A percentile compares a stretch with the other conserved stretches of the same genome.
Conservation (phyloP, 1,140 invertebrate genomes). For the Lepidurus couesii region DNA sequence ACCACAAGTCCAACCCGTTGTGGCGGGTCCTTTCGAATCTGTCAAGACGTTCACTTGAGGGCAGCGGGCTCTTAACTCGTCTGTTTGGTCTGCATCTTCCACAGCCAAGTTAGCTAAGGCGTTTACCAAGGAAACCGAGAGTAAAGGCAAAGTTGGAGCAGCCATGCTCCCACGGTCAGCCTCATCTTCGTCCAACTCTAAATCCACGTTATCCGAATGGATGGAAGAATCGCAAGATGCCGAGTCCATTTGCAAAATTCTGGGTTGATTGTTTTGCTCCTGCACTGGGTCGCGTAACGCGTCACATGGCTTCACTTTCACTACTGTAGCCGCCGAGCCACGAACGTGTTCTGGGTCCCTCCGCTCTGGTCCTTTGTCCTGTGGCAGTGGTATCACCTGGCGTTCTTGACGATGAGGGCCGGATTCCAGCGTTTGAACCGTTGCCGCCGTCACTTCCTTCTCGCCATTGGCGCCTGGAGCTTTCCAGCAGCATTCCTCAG, state of each 20-base stretch:
- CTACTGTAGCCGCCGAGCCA: background rate
- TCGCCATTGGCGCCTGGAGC: background rate
- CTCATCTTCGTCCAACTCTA: background rate
- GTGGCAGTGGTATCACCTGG: background rate
- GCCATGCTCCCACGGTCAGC: background rate
- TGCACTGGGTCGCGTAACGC: background rate
- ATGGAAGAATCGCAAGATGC: slow-evolving; percentile 3
- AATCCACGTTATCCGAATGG: background rate
- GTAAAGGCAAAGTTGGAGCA: background rate
- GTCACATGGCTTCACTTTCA: slow-evolving; percentile 14
- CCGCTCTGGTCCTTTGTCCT: background rate
- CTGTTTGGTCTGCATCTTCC: background rate
- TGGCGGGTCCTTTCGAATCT: no score
- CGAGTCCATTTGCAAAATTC: background rate
- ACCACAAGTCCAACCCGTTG: no score
- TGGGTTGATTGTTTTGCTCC: background rate
- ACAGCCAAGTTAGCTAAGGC: background rate
- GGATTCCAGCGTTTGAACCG: background rate
- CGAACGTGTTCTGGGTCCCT: background rate
- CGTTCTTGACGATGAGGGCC: background rate
- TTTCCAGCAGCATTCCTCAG: background rate
- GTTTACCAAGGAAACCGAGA: background rate
- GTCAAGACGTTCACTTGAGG: background rate
- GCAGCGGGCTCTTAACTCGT: background rate
- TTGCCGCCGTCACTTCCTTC: slow-evolving; percentile 3